Base-by-base conservation (phyloP, 2,797 vertebrate genomes). In the Uromys caudimaculatus region DNA sequence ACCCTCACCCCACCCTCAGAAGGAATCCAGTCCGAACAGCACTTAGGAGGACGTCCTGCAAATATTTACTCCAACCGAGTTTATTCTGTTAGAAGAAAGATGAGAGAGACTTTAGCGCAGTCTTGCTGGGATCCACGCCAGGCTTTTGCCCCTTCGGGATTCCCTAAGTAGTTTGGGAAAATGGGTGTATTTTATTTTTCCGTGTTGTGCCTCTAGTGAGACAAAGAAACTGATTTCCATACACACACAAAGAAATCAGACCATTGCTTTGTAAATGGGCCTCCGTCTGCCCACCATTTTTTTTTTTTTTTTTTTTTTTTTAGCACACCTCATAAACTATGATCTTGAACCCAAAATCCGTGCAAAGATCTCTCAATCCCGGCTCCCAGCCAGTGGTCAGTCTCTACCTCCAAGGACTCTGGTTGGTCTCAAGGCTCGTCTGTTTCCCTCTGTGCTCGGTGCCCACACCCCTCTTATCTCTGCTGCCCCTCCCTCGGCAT, bases 11-110 rank as follows among this genome's bases (percentile, higher is more conserved):
- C 35, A 96, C 75, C 76, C 56, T 89, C 69, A 6, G 83, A 83
- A 90, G 9, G 60, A 93, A 89, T 94, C 96, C 88, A 96, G 89
- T 79, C 92, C 93, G 91, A 88, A 44, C 62, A 97, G 97, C 41
- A 92, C 73, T 76, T 93, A 0, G 29, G 60, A 87, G 81, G 50
- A 88, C 21, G 56, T n/a, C 11, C 1, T n/a, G 32, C 90, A 96
- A 95, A 96, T 93, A 93, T 90, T 95, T 90, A 44, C 85, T 78
- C 89, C 41, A 19, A 12, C 54, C 9, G 60, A 41, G 64, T 69
- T 96, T 82, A 75, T 88, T 84, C 71, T 60, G 81, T 85, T n/a
- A 93, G 86, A 91, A 32, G 52, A 85, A 67, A 52, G 17, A 17
- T 32, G 64, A 90, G 19, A 58, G n/a, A 69, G 44, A 16, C 32